phyloP scores from a whole-genome alignment of 2,888 invertebrate genomes.

The Latrodectus hesperus region DNA sequence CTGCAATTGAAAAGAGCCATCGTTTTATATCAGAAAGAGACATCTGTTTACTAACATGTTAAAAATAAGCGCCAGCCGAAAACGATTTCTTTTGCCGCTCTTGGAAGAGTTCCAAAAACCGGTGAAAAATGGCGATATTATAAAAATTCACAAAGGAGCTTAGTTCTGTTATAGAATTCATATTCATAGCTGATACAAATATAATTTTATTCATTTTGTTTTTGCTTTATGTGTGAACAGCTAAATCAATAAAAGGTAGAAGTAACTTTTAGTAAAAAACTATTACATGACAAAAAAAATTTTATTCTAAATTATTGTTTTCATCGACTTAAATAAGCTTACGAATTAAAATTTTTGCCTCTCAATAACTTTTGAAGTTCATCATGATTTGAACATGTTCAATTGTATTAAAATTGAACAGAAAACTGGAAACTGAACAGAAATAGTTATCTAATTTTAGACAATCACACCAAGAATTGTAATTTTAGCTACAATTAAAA shows the following conservation, averaged over 20 bases:
- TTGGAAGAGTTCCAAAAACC: neutral
- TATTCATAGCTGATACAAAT: neutral
- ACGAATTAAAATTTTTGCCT: no score
- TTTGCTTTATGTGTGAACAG: neutral
- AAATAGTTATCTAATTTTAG: no score
- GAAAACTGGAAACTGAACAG: no score
- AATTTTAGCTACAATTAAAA: no score
- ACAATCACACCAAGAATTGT: no score
- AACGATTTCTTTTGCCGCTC: neutral
- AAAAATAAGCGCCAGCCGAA: neutral
- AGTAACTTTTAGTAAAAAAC: neutral
- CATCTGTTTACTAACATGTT: slow-evolving; percentile 5
- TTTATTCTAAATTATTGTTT: no score
- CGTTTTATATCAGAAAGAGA: neutral
- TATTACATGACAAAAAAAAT: neutral
- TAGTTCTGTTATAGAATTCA: neutral
- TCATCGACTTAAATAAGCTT: no score
- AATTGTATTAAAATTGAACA: no score
- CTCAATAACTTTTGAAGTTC: no score
- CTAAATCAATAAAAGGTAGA: neutral
- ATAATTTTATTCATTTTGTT: neutral
- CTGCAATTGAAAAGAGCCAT: neutral
- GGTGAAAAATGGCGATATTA: neutral
- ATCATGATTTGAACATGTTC: no score
- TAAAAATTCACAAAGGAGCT: neutral